phyloP scores from a whole-genome alignment of 1,140 invertebrate species.

The Trichoplusia ni region DNA sequence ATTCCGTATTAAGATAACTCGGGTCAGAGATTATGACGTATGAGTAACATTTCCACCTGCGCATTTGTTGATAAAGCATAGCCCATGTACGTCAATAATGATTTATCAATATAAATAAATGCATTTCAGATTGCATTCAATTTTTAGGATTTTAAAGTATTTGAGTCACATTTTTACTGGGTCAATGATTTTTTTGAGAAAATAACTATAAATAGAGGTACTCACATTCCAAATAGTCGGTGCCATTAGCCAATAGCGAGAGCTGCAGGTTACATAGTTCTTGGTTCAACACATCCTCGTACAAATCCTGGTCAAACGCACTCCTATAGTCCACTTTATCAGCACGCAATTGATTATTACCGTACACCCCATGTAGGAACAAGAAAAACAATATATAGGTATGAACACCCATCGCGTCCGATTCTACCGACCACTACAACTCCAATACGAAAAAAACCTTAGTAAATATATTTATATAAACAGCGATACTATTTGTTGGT shows the following conservation, averaged over 20 bases:
- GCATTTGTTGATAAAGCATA: too few relatives aligned
- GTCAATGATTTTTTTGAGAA: too few relatives aligned
- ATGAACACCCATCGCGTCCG: conserved; percentile 1
- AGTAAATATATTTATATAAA: conserved; percentile 13
- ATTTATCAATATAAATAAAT: too few relatives aligned
- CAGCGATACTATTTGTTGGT: background rate
- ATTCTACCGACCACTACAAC: background rate
- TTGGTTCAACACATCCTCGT: conserved; percentile 37
- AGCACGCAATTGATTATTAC: background rate
- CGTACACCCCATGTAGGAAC: background rate
- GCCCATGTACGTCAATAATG: too few relatives aligned
- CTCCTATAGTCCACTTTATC: conserved; percentile 24
- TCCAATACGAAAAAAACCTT: background rate
- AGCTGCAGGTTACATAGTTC: conserved; percentile 21
- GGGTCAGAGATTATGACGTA: too few relatives aligned
- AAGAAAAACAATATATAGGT: background rate
- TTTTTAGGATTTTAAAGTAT: too few relatives aligned
- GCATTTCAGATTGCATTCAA: too few relatives aligned
- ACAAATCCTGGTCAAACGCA: conserved; percentile 42
- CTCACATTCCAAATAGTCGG: background rate
- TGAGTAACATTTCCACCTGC: too few relatives aligned
- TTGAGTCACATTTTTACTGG: too few relatives aligned
- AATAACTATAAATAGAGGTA: background rate
- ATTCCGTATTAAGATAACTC: too few relatives aligned
- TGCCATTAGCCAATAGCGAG: background rate